Conservation (phyloP, 2,113 vertebrate species). For the Falco punctatus region DNA sequence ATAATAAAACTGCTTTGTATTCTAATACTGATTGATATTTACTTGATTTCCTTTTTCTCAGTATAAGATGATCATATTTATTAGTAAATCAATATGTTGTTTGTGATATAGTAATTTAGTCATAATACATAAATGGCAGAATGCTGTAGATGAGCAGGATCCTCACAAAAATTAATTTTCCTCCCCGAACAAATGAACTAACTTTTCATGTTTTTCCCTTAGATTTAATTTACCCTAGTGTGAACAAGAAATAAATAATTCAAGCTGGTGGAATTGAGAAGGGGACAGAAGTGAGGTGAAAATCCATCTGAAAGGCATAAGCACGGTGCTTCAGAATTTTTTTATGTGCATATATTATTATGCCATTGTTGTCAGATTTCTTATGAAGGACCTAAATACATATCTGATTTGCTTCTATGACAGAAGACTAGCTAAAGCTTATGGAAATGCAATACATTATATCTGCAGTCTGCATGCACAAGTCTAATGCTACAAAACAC, state of each 20-base stretch:
- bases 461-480: background rate
- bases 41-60: background rate
- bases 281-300: background rate
- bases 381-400: background rate
- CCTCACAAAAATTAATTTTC: background rate
- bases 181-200: background rate
- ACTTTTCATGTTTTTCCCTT: background rate
- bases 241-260: background rate
- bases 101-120: background rate
- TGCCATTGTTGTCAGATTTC: background rate
- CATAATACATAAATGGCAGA: background rate
- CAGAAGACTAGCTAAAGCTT: background rate
- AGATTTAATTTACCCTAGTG: background rate
- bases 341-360: background rate
- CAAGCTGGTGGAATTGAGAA: background rate
- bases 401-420: background rate
- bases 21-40: background rate
- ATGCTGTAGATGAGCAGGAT: background rate
- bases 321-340: background rate
- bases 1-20: background rate
- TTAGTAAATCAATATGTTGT: background rate
- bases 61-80: background rate
- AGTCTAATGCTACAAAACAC: background rate
- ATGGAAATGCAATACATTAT: background rate
- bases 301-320: background rate